phyloP scores from a whole-genome alignment of 2,888 invertebrate genomes.

The Noctuana brunneofusca region DNA sequence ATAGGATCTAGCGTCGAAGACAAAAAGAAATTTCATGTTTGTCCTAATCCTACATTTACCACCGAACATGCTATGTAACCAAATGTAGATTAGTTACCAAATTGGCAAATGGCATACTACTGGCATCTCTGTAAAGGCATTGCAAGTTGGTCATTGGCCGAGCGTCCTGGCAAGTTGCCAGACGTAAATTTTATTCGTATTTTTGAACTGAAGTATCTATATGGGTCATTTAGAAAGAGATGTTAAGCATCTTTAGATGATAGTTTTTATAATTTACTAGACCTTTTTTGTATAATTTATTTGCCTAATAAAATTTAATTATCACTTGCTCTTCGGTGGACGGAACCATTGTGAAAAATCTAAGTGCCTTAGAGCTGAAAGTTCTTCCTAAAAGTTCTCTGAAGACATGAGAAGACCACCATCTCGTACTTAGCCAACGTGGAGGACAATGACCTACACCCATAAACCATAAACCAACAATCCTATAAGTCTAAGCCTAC shows the following conservation, averaged over 20 bases:
- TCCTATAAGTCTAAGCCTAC: no score
- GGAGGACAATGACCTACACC: no score
- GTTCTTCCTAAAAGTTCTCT: no score
- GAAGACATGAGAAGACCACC: no score
- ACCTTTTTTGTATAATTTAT: no score
- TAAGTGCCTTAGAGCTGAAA: no score
- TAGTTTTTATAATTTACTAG: background rate
- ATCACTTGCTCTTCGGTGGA: no score
- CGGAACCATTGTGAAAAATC: no score
- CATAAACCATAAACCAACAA: no score
- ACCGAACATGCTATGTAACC: conserved; percentile 6
- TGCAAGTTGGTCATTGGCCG: conserved; percentile 60
- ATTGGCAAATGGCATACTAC: conserved; percentile 18
- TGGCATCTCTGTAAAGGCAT: conserved; percentile 22
- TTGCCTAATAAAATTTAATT: no score
- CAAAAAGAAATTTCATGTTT: background rate
- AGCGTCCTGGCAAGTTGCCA: conserved; percentile 67
- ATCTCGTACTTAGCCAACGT: no score
- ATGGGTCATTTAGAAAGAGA: background rate
- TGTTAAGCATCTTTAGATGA: background rate
- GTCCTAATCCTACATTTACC: background rate
- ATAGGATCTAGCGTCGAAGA: background rate
- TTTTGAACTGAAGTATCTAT: conserved; percentile 13
- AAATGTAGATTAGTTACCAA: conserved; percentile 11
- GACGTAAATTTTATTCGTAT: conserved; percentile 39